Evolutionary conservation across 2,888 invertebrate genomes (phyloP).

Genomic region (Tricholauxania praeusta): DNA sequence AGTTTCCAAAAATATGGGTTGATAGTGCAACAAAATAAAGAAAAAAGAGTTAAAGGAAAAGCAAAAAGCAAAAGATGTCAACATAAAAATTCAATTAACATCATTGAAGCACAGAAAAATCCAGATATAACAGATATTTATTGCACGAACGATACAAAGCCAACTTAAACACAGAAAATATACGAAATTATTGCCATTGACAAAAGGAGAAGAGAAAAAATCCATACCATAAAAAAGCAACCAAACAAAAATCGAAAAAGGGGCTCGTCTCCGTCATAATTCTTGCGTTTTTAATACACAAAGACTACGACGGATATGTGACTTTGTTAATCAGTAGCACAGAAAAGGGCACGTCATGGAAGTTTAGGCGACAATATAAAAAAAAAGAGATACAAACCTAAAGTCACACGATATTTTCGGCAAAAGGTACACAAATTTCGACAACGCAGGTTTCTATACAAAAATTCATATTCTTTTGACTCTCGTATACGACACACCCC

Average conservation of each 20-base stretch:
- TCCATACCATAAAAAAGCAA: background rate
- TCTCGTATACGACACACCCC: constrained; percentile 23
- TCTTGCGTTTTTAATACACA: background rate
- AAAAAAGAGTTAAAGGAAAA: too few species aligned
- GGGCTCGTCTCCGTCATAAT: constrained; percentile 26
- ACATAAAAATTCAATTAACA: too few species aligned
- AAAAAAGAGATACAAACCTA: background rate
- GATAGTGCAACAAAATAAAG: background rate
- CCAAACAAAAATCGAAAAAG: background rate
- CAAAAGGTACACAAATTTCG: too few species aligned
- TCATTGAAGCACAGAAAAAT: too few species aligned
- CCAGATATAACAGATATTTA: too few species aligned
- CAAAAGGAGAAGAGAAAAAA: too few species aligned
- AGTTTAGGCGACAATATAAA: background rate
- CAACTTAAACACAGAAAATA: too few species aligned
- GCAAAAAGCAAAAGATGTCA: too few species aligned
- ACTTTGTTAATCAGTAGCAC: too few species aligned
- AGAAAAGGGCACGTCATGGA: constrained; percentile 8
- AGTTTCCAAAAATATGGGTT: background rate
- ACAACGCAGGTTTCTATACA: background rate
- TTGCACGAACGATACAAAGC: too few species aligned
- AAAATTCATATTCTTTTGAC: background rate
- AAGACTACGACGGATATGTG: background rate
- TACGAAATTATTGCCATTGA: too few species aligned
- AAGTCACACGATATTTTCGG: background rate